Percentiles rank a stretch among this genome's conserved stretches.
These are phyloP conservation scores for Rhopalosiphum maidis DNA, from an alignment of 1,140 invertebrate species.

Conservation along the genomic window DNA sequence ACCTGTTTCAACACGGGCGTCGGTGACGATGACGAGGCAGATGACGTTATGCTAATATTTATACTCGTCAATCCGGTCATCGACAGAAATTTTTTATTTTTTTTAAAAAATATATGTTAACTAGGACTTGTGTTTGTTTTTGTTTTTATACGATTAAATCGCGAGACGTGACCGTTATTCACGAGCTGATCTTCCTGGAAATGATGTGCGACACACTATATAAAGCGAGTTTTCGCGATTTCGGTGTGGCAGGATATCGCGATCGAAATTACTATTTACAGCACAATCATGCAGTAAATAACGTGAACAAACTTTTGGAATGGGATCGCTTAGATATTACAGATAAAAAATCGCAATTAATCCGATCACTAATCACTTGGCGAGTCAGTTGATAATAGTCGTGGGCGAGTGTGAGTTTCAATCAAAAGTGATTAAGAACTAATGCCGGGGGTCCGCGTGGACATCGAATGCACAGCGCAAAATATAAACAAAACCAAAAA, in stretches of 20 bases:
- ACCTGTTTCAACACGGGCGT: conserved; percentile 29
- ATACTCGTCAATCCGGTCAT: conserved; percentile 6
- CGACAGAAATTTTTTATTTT: background rate
- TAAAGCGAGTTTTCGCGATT: background rate
- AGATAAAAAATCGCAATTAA: background rate
- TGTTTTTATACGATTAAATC: background rate
- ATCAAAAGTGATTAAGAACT: background rate
- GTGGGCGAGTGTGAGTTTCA: background rate
- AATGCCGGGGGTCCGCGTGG: background rate
- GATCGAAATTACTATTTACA: background rate
- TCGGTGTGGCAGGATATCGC: background rate
- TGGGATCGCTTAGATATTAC: background rate
- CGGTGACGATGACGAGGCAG: background rate
- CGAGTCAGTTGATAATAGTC: background rate
- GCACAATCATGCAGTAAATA: background rate
- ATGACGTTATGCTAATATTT: conserved; percentile 1
- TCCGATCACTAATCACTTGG: background rate
- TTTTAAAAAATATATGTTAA: background rate
- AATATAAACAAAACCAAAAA: background rate
- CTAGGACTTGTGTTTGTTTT: conserved; percentile 18
- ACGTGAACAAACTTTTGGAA: background rate
- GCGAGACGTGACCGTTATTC: background rate
- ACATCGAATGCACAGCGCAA: background rate
- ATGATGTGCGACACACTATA: background rate
- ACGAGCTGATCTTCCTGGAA: background rate